phyloP scores from a whole-genome alignment of 2,797 vertebrate species.

The Chelonia mydas region DNA sequence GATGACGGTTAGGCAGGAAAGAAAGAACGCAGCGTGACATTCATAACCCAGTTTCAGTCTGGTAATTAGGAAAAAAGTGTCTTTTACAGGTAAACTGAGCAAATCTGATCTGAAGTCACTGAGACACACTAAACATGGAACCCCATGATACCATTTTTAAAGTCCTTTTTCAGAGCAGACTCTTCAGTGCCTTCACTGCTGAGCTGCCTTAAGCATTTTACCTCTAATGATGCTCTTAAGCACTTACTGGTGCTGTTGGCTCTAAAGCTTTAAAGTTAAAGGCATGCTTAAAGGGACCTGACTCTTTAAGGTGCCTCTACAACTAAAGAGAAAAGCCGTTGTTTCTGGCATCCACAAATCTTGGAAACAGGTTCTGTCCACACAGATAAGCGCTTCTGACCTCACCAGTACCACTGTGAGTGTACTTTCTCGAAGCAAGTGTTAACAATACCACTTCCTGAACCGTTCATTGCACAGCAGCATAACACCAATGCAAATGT shows the following conservation, averaged over 20 bases:
- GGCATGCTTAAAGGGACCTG: neutral
- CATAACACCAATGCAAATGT: neutral
- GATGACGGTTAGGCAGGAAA: neutral
- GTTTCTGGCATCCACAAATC: neutral
- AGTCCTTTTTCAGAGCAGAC: neutral
- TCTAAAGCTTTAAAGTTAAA: neutral
- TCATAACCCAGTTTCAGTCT: neutral
- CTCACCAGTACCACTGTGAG: neutral
- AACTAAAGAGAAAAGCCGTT: neutral
- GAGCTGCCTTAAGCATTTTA: conserved; percentile 6
- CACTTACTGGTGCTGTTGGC: neutral
- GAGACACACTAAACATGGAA: neutral
- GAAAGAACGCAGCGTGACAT: neutral
- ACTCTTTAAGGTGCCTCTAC: neutral
- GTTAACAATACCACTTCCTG: neutral
- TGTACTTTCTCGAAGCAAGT: neutral
- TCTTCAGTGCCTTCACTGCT: neutral
- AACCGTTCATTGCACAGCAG: neutral
- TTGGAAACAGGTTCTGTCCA: neutral
- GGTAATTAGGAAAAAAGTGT: neutral
- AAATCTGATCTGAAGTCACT: neutral
- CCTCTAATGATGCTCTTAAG: neutral
- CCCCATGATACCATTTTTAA: fast-evolving
- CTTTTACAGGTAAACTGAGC: neutral
- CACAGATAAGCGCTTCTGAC: neutral